Conservation (phyloP, 2,888 invertebrate genomes). For the Pteria penguin region DNA sequence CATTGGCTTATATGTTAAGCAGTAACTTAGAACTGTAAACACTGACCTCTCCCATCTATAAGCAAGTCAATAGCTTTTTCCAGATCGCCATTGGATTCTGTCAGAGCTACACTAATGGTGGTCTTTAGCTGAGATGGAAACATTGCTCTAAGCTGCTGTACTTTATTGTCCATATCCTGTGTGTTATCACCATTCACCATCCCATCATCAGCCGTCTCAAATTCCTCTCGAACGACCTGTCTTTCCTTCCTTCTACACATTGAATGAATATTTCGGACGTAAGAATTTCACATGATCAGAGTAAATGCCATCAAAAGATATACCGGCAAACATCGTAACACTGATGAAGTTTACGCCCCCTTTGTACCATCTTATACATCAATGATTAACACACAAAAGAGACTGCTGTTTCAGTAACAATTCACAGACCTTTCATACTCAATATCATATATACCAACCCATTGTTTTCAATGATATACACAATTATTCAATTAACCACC, state of each 20-base stretch:
- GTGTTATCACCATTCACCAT: conserved; percentile 18
- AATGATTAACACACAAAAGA: too few species aligned
- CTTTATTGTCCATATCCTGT: conserved; percentile 18
- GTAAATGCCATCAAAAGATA: neutral
- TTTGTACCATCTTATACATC: too few species aligned
- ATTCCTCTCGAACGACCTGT: conserved; percentile 5
- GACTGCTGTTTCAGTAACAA: too few species aligned
- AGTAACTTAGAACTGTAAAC: too few species aligned
- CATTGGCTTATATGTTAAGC: too few species aligned
- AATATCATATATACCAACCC: too few species aligned
- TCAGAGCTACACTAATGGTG: conserved; percentile 27
- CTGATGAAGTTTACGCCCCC: too few species aligned
- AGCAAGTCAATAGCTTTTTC: conserved; percentile 38
- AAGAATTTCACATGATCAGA: neutral
- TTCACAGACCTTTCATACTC: too few species aligned
- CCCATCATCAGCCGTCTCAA: conserved; percentile 13
- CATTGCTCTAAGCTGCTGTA: conserved; percentile 39
- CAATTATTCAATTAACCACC: too few species aligned
- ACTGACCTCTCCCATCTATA: conserved; percentile 23
- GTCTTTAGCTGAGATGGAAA: conserved; percentile 30
- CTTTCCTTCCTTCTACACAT: conserved; percentile 22
- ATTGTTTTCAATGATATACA: too few species aligned
- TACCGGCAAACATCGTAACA: neutral
- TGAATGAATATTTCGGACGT: neutral
- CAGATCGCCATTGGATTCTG: conserved; percentile 19